phyloP scores from a whole-genome alignment of 2,797 vertebrate species.

The Anolis apletophallus region DNA sequence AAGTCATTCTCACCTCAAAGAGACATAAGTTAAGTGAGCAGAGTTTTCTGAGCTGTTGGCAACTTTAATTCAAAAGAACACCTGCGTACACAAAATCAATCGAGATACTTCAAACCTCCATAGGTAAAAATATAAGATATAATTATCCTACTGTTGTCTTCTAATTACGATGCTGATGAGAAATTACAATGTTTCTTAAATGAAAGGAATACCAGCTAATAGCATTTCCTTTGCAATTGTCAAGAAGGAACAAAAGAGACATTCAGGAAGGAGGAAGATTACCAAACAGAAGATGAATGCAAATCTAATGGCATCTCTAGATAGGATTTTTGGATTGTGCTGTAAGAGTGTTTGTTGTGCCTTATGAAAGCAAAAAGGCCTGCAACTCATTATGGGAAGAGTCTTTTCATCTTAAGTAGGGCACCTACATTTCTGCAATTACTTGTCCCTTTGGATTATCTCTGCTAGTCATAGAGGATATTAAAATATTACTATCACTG shows the following conservation, averaged over 20 bases:
- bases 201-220: conserved; percentile 47
- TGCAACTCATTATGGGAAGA: conserved; percentile 51
- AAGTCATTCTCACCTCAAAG: too few species aligned
- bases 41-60: not conserved
- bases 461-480: conserved; percentile 40
- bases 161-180: conserved; percentile 47
- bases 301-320: conserved; percentile 45
- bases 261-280: conserved; percentile 50
- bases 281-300: conserved; percentile 41
- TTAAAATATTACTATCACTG: conserved; percentile 19
- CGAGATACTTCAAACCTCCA: not conserved
- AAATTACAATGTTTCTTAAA: conserved; percentile 32
- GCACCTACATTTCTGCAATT: conserved; percentile 50
- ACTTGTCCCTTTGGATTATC: conserved; percentile 29
- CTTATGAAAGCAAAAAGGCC: conserved; percentile 41
- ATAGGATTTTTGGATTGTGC: conserved; percentile 18
- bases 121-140: conserved; percentile 35
- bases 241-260: conserved; percentile 57
- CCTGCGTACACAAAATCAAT: not conserved
- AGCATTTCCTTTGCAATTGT: conserved; percentile 54
- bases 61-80: not conserved
- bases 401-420: conserved; percentile 49
- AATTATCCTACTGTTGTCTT: conserved; percentile 39
- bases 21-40: not conserved
- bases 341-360: conserved; percentile 1